Evolutionary conservation across 1,140 invertebrate genomes (phyloP).

Genomic region (Drosophila quadrilineata): DNA sequence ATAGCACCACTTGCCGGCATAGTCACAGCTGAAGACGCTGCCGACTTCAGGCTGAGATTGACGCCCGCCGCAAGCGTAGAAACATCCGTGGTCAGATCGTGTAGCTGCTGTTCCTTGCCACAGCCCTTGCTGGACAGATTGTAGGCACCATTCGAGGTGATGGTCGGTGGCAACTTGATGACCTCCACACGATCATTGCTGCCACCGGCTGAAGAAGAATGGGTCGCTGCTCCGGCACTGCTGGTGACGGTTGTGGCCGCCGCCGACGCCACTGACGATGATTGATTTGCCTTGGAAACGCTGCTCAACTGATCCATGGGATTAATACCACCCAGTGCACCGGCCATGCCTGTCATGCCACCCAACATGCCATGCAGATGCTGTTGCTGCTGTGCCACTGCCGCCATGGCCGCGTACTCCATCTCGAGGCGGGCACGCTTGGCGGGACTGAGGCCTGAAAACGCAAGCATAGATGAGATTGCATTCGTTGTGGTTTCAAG

Average conservation of each 20-base stretch:
- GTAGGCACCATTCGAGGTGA: constrained; percentile 79
- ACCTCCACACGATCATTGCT: constrained; percentile 87
- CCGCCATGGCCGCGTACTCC: constrained; percentile 82
- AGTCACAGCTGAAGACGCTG: no score
- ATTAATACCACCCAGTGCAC: constrained; percentile 41
- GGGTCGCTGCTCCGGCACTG: background rate
- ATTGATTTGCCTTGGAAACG: constrained; percentile 46
- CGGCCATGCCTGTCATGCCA: constrained; percentile 50
- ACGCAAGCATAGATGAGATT: constrained; percentile 85
- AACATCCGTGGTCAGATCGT: constrained; percentile 67
- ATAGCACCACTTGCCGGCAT: constrained; percentile 58
- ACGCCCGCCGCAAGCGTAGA: constrained; percentile 51
- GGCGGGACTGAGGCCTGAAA: constrained; percentile 83
- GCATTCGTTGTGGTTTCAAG: constrained; percentile 77
- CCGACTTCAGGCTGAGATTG: constrained; percentile 72
- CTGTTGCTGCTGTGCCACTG: constrained; percentile 74
- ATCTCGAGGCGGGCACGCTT: constrained; percentile 83
- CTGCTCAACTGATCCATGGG: constrained; percentile 52
- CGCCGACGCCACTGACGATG: constrained; percentile 1
- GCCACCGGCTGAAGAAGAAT: constrained; percentile 9
- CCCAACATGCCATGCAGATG: constrained; percentile 59
- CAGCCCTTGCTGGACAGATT: constrained; percentile 76
- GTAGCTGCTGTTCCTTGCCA: constrained; percentile 64
- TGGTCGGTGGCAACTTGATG: constrained; percentile 87
- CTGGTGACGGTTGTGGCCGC: constrained; percentile 13